Base-by-base conservation (phyloP, 2,113 vertebrate genomes). In the Solea solea region DNA sequence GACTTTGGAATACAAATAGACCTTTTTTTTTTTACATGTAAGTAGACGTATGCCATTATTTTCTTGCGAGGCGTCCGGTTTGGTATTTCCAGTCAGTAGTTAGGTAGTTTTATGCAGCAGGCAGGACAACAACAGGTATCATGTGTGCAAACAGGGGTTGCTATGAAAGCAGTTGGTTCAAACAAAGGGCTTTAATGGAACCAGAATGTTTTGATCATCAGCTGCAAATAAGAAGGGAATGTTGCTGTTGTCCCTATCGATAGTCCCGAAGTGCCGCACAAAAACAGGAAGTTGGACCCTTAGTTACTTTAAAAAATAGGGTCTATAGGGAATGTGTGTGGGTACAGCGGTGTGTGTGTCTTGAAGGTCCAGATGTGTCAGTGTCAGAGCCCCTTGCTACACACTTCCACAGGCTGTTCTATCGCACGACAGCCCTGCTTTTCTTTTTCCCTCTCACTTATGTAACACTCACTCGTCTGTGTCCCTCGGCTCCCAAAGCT, bases 381-480 rank as follows among this genome's bases (percentile, higher is more conserved):
- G 79, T 81, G 67, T 83, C 76, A 80, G 56, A 64, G 51, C 68
- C 44, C 2, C 34, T 34, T 6, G 34, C 34, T 34, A 34, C 34
- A 34, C 34, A 34, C 34, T 34, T 34, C 34, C 5, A 6, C 34
- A 34, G 28, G 28, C 28, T 34, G 21, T 28, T 41, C 42, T 54
- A 64, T 45, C 63, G 51, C 40, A 85, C 14, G 40, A 56, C 60
- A 50, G 28, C 46, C 10, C 56, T 14, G 51, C 46, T 12, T 66
- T 59, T 72, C 57, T 56, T 59, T 66, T 56, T 59, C 60, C 60
- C 67, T 72, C 67, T 64, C 62, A n/a, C 46, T 88, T 85, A 85
- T 61, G 64, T 83, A 87, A 85, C 60, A 2, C 60, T 70, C 73
- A 85, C 60, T 70, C 73, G 84, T 81, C 64, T 74, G 56, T 70